A percentile compares a stretch with the other conserved stretches of the same genome.
Conservation (phyloP, 2,888 invertebrate genomes). For the Strigamia transsilvanica region DNA sequence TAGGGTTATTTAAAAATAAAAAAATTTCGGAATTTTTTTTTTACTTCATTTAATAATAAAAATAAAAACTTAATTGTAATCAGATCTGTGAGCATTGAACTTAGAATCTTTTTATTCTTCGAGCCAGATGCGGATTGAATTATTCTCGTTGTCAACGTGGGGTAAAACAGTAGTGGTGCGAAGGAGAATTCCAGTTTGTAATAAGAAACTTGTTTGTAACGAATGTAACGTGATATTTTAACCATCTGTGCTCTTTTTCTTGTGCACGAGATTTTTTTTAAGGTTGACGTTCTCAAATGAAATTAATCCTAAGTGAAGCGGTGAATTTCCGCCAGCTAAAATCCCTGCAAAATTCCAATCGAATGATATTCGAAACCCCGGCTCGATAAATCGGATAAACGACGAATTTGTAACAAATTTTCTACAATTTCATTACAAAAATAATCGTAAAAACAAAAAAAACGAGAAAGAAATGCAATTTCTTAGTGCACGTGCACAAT, state of each 20-base stretch:
- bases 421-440: no score
- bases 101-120: background rate
- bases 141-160: background rate
- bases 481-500: background rate
- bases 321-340: background rate
- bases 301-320: background rate
- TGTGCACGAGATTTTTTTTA: background rate
- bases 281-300: background rate
- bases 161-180: background rate
- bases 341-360: background rate
- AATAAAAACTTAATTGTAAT: background rate
- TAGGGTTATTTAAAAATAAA: no score
- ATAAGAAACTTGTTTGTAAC: constrained; percentile 1
- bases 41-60: background rate
- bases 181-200: constrained; percentile 6
- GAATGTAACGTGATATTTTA: constrained; percentile 6
- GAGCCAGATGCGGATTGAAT: background rate
- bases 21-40: no score
- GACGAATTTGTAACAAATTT: no score
- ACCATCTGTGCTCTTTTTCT: constrained; percentile 3
- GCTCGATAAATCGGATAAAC: background rate
- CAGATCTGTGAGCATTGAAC: background rate
- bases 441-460: background rate
- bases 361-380: background rate
- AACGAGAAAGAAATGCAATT: background rate